These are phyloP conservation scores for Archaeoteleia sp. DNA, from an alignment of 2,888 invertebrate genomes.

Conservation along the genomic window DNA sequence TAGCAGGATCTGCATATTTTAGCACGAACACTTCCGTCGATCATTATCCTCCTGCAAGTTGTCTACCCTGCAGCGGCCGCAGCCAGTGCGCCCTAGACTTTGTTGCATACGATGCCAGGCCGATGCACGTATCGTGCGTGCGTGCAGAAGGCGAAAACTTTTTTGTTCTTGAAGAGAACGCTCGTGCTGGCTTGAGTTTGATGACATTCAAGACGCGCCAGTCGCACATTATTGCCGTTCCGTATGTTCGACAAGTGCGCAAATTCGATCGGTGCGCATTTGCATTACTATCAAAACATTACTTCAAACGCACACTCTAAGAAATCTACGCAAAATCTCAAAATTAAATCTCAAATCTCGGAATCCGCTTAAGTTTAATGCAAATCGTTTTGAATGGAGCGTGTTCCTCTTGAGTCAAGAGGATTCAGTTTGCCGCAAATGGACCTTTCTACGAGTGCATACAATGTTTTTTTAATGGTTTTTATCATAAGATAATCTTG, in stretches of 20 bases:
- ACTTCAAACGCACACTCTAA: too few relatives aligned
- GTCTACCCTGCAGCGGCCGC: conserved; percentile 55
- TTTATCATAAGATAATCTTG: too few relatives aligned
- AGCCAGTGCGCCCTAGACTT: conserved; percentile 50
- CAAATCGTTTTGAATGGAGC: too few relatives aligned
- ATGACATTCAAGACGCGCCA: conserved; percentile 19
- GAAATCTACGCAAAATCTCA: too few relatives aligned
- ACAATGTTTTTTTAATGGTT: too few relatives aligned
- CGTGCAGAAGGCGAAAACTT: conserved; percentile 49
- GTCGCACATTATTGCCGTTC: not conserved
- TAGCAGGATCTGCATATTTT: conserved; percentile 74
- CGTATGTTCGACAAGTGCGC: too few relatives aligned
- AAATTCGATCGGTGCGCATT: conserved; percentile 1
- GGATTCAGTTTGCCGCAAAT: too few relatives aligned
- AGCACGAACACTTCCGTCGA: conserved; percentile 74
- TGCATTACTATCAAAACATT: too few relatives aligned
- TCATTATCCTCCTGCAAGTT: conserved; percentile 67
- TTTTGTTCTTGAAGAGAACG: conserved; percentile 17
- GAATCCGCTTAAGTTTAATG: too few relatives aligned
- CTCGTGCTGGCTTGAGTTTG: conserved; percentile 20
- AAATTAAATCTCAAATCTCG: too few relatives aligned
- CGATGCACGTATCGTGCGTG: conserved; percentile 45
- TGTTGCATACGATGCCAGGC: conserved; percentile 47
- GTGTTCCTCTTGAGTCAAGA: too few relatives aligned
- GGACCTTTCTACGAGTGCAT: too few relatives aligned